Conservation (phyloP, 1,140 invertebrate species). For the Sinonovacula constricta region DNA sequence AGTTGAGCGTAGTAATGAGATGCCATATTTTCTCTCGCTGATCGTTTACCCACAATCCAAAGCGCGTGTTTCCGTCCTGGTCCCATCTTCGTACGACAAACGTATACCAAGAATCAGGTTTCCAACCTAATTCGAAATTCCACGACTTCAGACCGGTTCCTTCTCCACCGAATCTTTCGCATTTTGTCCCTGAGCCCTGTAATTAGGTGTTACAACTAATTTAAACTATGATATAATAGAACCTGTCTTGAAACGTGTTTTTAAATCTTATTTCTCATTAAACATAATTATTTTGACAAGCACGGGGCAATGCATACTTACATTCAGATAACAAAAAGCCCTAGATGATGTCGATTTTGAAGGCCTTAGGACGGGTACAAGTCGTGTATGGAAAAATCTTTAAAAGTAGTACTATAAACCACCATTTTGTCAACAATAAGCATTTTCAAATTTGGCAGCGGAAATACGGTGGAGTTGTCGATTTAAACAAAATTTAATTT, state of each 20-base stretch:
- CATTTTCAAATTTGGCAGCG: too few species aligned
- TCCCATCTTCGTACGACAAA: slow-evolving; percentile 53
- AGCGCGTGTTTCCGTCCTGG: slow-evolving; percentile 30
- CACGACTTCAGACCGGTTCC: slow-evolving; percentile 55
- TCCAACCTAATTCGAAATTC: slow-evolving; percentile 56
- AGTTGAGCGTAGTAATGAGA: slow-evolving; percentile 54
- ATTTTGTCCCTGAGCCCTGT: slow-evolving; percentile 46
- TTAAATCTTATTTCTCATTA: too few species aligned
- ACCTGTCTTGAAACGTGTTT: neutral
- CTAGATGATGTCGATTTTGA: neutral
- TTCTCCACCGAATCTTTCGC: slow-evolving; percentile 52
- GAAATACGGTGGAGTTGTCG: too few species aligned
- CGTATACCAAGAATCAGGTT: slow-evolving; percentile 53
- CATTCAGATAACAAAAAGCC: neutral
- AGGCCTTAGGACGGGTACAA: neutral
- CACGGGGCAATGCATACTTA: too few species aligned
- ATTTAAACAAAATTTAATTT: too few species aligned
- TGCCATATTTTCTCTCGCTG: slow-evolving; percentile 38
- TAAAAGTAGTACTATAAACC: too few species aligned
- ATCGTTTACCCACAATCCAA: slow-evolving; percentile 56
- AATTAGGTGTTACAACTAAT: neutral
- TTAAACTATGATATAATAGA: neutral
- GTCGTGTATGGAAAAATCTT: neutral
- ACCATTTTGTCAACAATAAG: too few species aligned
- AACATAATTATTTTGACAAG: too few species aligned